These are phyloP conservation scores for Gadopsis marmoratus DNA, from an alignment of 2,797 vertebrate species.

Conservation along the genomic window DNA sequence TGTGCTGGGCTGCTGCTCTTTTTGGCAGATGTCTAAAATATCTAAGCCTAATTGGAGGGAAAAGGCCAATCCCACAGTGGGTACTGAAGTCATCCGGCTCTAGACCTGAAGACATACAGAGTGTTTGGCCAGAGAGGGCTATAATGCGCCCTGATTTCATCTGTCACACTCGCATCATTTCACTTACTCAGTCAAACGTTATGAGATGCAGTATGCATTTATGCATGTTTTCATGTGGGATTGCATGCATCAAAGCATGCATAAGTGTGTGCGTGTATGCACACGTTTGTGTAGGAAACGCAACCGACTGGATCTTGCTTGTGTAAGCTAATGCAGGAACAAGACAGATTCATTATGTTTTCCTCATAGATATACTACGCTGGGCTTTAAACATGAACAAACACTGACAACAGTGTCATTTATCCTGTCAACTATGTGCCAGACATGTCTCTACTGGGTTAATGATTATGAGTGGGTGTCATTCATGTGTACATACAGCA, in stretches of 20 bases:
- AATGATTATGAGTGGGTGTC: slow-evolving; percentile 30
- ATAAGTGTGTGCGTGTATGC: not conserved
- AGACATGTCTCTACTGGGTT: slow-evolving; percentile 43
- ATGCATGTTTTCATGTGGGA: slow-evolving; percentile 25
- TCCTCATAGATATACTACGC: slow-evolving; percentile 41
- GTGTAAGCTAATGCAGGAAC: slow-evolving; percentile 51
- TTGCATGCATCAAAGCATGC: slow-evolving; percentile 9
- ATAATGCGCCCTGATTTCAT: slow-evolving; percentile 12
- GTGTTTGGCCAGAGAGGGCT: slow-evolving; percentile 39
- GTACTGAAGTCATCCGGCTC: slow-evolving; percentile 45
- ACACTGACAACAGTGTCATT: slow-evolving; percentile 55
- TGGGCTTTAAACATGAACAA: slow-evolving; percentile 55
- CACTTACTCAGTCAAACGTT: slow-evolving; percentile 15
- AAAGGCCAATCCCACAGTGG: slow-evolving; percentile 58
- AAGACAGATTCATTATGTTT: slow-evolving; percentile 56
- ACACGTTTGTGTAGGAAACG: slow-evolving; percentile 28
- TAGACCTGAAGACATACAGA: slow-evolving; percentile 41
- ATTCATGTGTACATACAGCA: slow-evolving; percentile 26
- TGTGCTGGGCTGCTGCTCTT: slow-evolving; percentile 52
- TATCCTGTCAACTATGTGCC: slow-evolving; percentile 49
- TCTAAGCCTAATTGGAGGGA: slow-evolving; percentile 69
- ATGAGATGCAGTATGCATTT: slow-evolving; percentile 15
- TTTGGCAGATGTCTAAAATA: slow-evolving; percentile 75
- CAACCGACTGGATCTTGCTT: slow-evolving; percentile 54
- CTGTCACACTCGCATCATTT: slow-evolving; percentile 27